Base-by-base conservation (phyloP, 2,797 vertebrate genomes). In the Lagorchestes hirsutus region DNA sequence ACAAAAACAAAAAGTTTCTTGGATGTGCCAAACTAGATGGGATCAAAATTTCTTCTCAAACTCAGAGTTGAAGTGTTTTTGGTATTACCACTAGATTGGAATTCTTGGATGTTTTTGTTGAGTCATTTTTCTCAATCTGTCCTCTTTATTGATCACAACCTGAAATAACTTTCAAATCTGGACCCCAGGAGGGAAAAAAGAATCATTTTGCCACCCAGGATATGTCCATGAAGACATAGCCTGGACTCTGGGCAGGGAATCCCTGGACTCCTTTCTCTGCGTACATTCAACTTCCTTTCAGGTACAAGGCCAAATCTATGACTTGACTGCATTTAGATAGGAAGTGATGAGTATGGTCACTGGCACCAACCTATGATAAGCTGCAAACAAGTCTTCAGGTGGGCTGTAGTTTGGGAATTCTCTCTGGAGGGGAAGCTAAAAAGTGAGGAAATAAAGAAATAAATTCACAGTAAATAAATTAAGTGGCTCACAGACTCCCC, bases 71-170 rank as follows among this genome's bases (percentile, higher is more conserved):
- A 91, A n/a, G 93, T 54, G 56, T 16, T 67, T 74, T 55, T 40
- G 27, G n/a, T 74, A 92, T 13, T 1, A 46, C 4, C 55, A 90
- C 95, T 93, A 67, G 46, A n/a, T 13, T 54, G 74, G 67, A 93
- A 91, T 54, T 92, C 54, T 3, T 3, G 1, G 57, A 5, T n/a
- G 54, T 10, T 87, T 90, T 28, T 50, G 40, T 12, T 46, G 56
- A 95, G 94, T 87, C 54, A 93, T 16, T n/a, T 74, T 92, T 93
- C 94, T 94, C n/a, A 91, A 24, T 28, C 54, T 57, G 57, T 90
- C 74, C 59, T 94, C 55, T 95, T 40, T 28, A 1, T 57, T 93
- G 58, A 59, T 82, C 94, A 92, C 56, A 46, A 94, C 90, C 56
- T 58, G 96, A 94, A 94, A 92, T 58, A 96, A 93, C 16, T 55